Evolutionary conservation across 2,113 vertebrate genomes (phyloP), one percentile per base, ranked within the genome.

Genomic region (Phoenicopterus ruber): DNA sequence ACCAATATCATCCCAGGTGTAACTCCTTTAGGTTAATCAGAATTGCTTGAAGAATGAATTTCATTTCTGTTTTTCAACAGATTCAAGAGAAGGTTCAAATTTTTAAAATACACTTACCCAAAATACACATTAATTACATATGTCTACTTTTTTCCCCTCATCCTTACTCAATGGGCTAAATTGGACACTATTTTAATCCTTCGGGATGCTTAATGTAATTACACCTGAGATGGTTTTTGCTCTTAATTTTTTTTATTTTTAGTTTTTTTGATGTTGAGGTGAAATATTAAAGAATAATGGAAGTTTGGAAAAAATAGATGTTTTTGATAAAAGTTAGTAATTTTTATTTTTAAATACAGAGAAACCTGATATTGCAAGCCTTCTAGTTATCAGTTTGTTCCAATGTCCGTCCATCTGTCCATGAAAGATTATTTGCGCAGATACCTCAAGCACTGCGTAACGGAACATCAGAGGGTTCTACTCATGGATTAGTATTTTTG

Each of bases 221-320:
- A 57, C 10, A 69, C 0, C 3, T 17, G 16, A 63, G 18, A 50
- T 26, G 2, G 2, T 31, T 67, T 78, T 36, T 25, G 3, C 2
- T 47, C 4, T 58, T 80, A 22, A 17, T 54, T 32, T 74, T 46
- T 54, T 32, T 74, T 36, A 13, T 52, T 87, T 84, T 47, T 24
- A 18, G 0, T 1, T 34, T 92, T 85, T 86, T 72, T 29, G 1
- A 34, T 12, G 10, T 29, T 47, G 21, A 86, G 13, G n/a, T 61
- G 15, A 77, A 69, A 46, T 31, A 19, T 72, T 69, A 14, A 88
- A 85, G 5, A 82, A n/a, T 38, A 67, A 47, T 16, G 5, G 24
- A 54, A 36, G 8, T n/a, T 10, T 73, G 21, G 36, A 47, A 90
- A 86, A 90, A 84, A 20, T 5, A 21, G 6, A 24, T 42, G 15